phyloP scores from a whole-genome alignment of 2,888 invertebrate species.

The Saturnia japonica region DNA sequence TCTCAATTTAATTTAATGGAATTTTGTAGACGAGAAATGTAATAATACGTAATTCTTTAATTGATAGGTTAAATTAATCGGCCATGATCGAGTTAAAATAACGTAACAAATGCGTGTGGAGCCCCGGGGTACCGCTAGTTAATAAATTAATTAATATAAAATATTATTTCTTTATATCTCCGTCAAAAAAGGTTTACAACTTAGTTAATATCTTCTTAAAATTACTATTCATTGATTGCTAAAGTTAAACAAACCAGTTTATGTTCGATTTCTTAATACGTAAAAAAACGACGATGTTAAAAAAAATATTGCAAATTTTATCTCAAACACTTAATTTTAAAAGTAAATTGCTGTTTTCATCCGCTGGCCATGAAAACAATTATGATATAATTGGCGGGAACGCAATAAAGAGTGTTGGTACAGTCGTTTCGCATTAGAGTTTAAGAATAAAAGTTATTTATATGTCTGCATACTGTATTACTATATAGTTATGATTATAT shows the following conservation, averaged over 20 bases:
- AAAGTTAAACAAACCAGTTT: not conserved
- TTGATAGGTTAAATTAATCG: no score
- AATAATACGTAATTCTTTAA: no score
- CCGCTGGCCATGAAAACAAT: slow-evolving; percentile 4
- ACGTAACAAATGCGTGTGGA: no score
- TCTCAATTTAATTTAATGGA: no score
- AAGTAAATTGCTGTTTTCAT: slow-evolving; percentile 1
- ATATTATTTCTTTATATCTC: not conserved
- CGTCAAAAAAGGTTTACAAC: not conserved
- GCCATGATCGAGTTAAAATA: no score
- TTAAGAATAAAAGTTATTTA: not conserved
- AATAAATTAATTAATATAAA: not conserved
- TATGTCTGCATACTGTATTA: not conserved
- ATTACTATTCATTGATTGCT: not conserved
- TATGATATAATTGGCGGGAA: slow-evolving; percentile 3
- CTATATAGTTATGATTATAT: not conserved
- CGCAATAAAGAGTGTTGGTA: not conserved
- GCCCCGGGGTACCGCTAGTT: no score
- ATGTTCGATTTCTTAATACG: not conserved
- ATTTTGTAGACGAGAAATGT: no score
- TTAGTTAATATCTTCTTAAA: not conserved
- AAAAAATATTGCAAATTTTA: not conserved
- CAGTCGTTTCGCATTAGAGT: slow-evolving; percentile 9
- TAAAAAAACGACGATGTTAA: not conserved
- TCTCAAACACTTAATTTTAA: slow-evolving; percentile 5